Evolutionary conservation across 2,797 vertebrate genomes (phyloP), one percentile per base, ranked within the genome.

Genomic region (Fratercula arctica): DNA sequence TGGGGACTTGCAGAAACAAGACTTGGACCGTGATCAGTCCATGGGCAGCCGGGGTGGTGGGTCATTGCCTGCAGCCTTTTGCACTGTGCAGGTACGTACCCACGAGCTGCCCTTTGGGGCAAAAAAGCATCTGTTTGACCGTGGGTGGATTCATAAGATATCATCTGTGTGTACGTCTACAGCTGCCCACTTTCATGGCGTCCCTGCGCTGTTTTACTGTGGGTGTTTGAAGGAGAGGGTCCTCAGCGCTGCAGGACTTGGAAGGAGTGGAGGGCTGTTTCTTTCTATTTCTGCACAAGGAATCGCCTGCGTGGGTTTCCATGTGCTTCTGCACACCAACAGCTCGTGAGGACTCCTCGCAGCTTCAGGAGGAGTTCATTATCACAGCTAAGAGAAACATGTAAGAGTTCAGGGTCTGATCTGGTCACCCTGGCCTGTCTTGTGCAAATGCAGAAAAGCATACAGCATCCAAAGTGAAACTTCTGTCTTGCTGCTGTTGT

Each of bases 91-190:
- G n/a, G 21, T 24, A 16, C 7, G 1, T 13, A 7, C 35, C 4
- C 46, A 16, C 1, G 1, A 82, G 48, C 48, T 54, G 46, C 18
- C 25, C 35, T 43, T 8, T 15, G 31, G 26, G 46, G 46, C 31
- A 50, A 59, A 33, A 57, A 33, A 25, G 4, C 56, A 53, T 43
- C 25, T 28, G 10, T 37, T 69, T 37, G 39, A 12, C 37, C 0
- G 1, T 8, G 15, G 61, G 1, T 8, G 15, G 61, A 16, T 31
- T 39, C 29, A 1, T 14, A 13, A 45, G 54, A 26, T 0, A 1
- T 33, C 54, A 1, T 33, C 61, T 0, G 4, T 18, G 16, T 56
- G 24, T 39, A 7, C 1, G 0, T 26, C 50, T 31, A 10, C 35
- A 56, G 41, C 41, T 45, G 35, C 28, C 26, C 8, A 8, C 23